Evolutionary conservation across 2,113 vertebrate species (phyloP).

Genomic region (Pontoporia blainvillei): DNA sequence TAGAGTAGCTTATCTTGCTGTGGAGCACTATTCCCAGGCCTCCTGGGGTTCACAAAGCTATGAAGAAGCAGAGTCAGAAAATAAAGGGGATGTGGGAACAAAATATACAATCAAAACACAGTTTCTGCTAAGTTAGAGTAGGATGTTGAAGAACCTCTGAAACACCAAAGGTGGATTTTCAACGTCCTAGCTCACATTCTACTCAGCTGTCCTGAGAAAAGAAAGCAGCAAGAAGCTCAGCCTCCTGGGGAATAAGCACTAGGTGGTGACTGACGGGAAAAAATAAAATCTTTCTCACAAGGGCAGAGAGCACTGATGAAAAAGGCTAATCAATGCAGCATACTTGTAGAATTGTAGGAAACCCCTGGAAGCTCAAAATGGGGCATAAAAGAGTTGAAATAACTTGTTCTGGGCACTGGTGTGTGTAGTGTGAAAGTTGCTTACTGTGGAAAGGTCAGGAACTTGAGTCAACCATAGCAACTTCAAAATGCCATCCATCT

Average conservation of each 20-base stretch:
- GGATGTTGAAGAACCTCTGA: neutral
- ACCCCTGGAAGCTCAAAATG: neutral
- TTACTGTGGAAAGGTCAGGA: neutral
- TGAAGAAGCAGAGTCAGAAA: neutral
- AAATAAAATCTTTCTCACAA: neutral
- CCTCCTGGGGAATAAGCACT: neutral
- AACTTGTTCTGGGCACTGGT: neutral
- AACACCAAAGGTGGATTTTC: neutral
- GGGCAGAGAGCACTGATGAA: neutral
- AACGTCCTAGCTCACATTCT: neutral
- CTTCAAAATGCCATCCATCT: neutral
- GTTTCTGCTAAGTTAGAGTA: neutral
- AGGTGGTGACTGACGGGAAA: neutral
- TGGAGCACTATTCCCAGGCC: neutral
- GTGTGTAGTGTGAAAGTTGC: neutral
- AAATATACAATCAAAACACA: neutral
- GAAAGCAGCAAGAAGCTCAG: neutral
- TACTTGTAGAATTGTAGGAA: neutral
- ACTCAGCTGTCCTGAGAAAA: neutral
- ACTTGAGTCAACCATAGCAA: neutral
- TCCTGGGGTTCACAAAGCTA: neutral
- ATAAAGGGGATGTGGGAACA: neutral
- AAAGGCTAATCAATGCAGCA: neutral
- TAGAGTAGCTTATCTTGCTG: slow-evolving; percentile 33
- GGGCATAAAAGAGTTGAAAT: neutral